Evolutionary conservation across 2,888 invertebrate genomes (phyloP).

Genomic region (Thecocarcelia acutangulata): DNA sequence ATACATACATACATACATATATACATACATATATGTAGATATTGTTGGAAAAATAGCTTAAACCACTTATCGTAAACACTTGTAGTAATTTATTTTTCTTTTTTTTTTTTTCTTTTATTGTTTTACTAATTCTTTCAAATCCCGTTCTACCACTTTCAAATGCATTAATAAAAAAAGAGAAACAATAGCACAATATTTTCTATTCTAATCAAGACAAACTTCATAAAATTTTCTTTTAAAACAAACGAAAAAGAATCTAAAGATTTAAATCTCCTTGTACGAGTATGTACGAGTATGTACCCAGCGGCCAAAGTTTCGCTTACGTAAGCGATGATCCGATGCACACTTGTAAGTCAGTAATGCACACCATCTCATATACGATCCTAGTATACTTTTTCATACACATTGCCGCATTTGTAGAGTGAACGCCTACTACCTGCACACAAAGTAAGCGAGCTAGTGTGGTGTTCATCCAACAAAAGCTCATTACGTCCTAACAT

Average conservation of each 20-base stretch:
- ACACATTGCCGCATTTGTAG: no score
- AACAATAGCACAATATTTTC: slow-evolving; percentile 43
- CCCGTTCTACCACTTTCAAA: slow-evolving; percentile 69
- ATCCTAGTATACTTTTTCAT: no score
- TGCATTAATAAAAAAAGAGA: slow-evolving; percentile 45
- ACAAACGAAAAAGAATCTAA: slow-evolving; percentile 47
- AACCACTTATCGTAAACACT: slow-evolving; percentile 67
- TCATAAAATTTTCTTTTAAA: slow-evolving; percentile 25
- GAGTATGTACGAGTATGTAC: not conserved
- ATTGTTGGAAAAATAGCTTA: slow-evolving; percentile 58
- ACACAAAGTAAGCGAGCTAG: no score
- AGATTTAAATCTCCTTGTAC: slow-evolving; percentile 18
- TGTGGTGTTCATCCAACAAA: no score
- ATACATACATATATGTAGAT: no score
- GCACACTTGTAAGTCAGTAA: no score
- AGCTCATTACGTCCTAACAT: no score
- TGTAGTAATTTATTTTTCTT: slow-evolving; percentile 54
- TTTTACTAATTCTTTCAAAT: slow-evolving; percentile 66
- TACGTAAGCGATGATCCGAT: no score
- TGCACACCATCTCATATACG: no score
- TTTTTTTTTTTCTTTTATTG: slow-evolving; percentile 22
- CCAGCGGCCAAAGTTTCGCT: no score
- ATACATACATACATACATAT: no score
- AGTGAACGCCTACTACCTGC: no score
- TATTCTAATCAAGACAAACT: slow-evolving; percentile 42